A percentile compares a stretch with the other conserved stretches of the same genome.
Evolutionary conservation across 2,888 invertebrate genomes (phyloP).

Genomic region (Octodonta nipae): DNA sequence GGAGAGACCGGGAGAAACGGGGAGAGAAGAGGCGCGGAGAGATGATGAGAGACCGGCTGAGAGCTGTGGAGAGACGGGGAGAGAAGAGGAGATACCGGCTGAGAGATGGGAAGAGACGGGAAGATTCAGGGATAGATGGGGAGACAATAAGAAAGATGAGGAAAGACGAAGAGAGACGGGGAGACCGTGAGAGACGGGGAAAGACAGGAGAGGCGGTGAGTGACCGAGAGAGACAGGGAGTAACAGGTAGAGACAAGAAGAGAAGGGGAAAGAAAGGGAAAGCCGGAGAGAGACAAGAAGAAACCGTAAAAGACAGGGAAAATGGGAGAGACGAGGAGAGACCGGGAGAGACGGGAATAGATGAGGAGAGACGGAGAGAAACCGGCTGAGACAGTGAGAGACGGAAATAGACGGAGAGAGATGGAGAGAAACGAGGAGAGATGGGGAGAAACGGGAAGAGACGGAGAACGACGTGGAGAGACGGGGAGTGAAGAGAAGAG

Average conservation of each 20-base stretch:
- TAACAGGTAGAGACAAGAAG: background rate
- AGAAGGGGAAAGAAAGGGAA: background rate
- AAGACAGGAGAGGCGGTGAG: background rate
- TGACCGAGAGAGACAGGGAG: background rate
- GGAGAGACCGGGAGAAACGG: too few relatives aligned
- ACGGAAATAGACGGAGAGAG: background rate
- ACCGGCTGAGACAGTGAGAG: background rate
- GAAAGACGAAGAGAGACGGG: background rate
- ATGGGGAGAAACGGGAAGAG: too few relatives aligned
- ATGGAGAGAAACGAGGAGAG: too few relatives aligned
- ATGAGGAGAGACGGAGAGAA: background rate
- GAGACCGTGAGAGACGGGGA: background rate
- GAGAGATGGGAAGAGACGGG: background rate
- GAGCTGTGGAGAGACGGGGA: background rate
- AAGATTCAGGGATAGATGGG: background rate
- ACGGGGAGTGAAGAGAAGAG: too few relatives aligned
- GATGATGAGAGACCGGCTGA: too few relatives aligned
- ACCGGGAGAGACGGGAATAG: background rate
- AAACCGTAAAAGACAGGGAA: too few relatives aligned
- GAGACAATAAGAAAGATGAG: background rate
- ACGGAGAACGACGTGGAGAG: too few relatives aligned
- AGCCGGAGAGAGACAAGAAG: too few relatives aligned
- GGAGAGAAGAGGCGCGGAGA: too few relatives aligned
- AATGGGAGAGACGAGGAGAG: too few relatives aligned
- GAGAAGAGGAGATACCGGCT: background rate